Percentiles rank a stretch among this genome's conserved stretches.
Evolutionary conservation across 2,113 vertebrate genomes (phyloP).

Genomic region (Chaetorhynchus papuensis): DNA sequence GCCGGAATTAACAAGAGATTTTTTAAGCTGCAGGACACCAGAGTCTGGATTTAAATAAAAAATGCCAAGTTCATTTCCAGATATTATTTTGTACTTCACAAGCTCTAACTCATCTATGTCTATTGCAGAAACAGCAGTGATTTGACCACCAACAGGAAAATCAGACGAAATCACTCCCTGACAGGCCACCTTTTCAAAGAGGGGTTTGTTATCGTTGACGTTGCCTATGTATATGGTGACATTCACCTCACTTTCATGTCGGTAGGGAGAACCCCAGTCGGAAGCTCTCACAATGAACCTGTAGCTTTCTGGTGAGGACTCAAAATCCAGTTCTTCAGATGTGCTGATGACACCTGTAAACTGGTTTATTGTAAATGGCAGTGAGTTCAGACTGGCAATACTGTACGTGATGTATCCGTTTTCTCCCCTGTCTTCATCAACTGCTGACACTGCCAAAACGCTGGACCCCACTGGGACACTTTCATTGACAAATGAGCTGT

Average conservation of each 20-base stretch:
- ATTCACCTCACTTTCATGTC: slow-evolving; percentile 92
- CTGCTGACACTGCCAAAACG: slow-evolving; percentile 83
- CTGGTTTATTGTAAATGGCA: slow-evolving; percentile 93
- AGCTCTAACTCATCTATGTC: slow-evolving; percentile 93
- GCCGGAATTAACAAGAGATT: slow-evolving; percentile 78
- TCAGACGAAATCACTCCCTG: slow-evolving; percentile 89
- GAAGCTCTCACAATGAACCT: slow-evolving; percentile 92
- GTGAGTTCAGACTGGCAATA: slow-evolving; percentile 82
- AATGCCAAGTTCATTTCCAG: slow-evolving; percentile 89
- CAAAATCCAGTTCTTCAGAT: slow-evolving; percentile 90
- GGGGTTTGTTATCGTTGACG: slow-evolving; percentile 91
- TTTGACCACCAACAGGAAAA: slow-evolving; percentile 86
- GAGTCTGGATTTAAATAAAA: slow-evolving; percentile 95
- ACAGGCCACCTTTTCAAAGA: slow-evolving; percentile 94
- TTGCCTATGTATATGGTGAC: slow-evolving; percentile 90
- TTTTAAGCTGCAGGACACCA: slow-evolving; percentile 86
- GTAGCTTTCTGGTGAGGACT: slow-evolving; percentile 89
- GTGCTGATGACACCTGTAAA: slow-evolving; percentile 91
- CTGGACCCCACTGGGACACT: slow-evolving; percentile 83
- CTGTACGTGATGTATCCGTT: slow-evolving; percentile 98
- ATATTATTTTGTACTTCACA: slow-evolving; percentile 95
- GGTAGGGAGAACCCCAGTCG: slow-evolving; percentile 95
- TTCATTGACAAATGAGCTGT: slow-evolving; percentile 90
- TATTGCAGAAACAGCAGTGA: slow-evolving; percentile 94
- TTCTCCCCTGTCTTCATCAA: slow-evolving; percentile 88